A percentile compares a stretch with the other conserved stretches of the same genome.
Evolutionary conservation across 2,888 invertebrate genomes (phyloP).

Genomic region (Papilio gigon): DNA sequence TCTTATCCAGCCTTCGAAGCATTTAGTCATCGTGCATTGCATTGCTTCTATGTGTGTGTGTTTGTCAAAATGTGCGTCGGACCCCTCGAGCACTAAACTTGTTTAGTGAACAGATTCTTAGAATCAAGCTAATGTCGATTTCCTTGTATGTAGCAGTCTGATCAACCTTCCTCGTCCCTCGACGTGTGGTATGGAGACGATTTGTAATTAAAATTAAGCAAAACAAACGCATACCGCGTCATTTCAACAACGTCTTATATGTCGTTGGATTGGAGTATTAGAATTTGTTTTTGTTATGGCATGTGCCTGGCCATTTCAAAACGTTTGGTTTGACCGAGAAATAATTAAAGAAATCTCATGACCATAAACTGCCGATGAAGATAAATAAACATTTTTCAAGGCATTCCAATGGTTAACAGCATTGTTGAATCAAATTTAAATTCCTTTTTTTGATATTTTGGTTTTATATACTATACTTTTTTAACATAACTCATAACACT

Average conservation of each 20-base stretch:
- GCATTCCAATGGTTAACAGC: not conserved
- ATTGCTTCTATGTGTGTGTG: conserved; percentile 54
- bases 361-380: not conserved
- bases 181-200: conserved; percentile 8
- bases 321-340: not conserved
- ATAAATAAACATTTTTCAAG: not conserved
- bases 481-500: not conserved
- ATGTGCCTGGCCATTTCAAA: not conserved
- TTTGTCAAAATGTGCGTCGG: conserved; percentile 55
- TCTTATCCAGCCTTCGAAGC: conserved; percentile 52
- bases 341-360: conserved; percentile 2
- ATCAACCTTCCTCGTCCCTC: conserved; percentile 40
- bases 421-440: not conserved
- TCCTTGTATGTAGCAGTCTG: conserved; percentile 58
- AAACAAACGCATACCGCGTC: conserved; percentile 2
- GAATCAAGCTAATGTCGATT: conserved; percentile 67
- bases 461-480: not conserved
- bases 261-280: not conserved
- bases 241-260: conserved; percentile 10
- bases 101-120: conserved; percentile 76
- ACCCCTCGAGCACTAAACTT: conserved; percentile 64
- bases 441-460: too few species aligned
- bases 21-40: conserved; percentile 47
- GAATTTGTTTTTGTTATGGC: conserved; percentile 6
- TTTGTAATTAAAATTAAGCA: conserved; percentile 24